These are phyloP conservation scores for Sebastes fasciatus DNA, from an alignment of 2,113 vertebrate genomes.

Conservation along the genomic window DNA sequence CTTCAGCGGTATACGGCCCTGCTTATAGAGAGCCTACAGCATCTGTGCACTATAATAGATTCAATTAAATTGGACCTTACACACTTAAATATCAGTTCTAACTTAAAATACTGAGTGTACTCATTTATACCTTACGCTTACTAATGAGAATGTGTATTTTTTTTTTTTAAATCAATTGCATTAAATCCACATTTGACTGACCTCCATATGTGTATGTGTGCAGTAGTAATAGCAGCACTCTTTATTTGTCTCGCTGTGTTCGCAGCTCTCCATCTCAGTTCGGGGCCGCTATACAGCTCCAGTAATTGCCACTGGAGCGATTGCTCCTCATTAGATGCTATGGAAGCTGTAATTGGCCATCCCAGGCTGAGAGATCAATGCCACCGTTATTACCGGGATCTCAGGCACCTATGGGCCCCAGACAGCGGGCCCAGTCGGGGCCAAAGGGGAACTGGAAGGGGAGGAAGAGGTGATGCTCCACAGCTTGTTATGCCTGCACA, in stretches of 20 bases:
- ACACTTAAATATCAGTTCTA: neutral
- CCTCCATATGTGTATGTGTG: neutral
- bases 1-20: neutral
- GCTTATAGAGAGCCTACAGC: neutral
- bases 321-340: slow-evolving; percentile 82
- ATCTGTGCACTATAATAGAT: neutral
- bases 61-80: neutral
- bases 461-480: slow-evolving; percentile 27
- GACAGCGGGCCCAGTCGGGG: slow-evolving; percentile 50
- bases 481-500: slow-evolving; percentile 66
- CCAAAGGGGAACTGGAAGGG: slow-evolving; percentile 57
- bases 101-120: neutral
- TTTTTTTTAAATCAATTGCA: neutral
- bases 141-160: neutral
- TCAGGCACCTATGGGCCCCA: slow-evolving; percentile 55
- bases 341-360: slow-evolving; percentile 81
- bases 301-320: slow-evolving; percentile 80
- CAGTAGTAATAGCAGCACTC: neutral
- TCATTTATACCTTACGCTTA: neutral
- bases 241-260: slow-evolving; percentile 57
- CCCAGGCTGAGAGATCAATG: slow-evolving; percentile 78
- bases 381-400: slow-evolving; percentile 74
- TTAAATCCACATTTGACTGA: neutral
- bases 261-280: slow-evolving; percentile 51
- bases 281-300: slow-evolving; percentile 38